phyloP scores from a whole-genome alignment of 2,113 vertebrate species.

The Dissostichus mawsoni region DNA sequence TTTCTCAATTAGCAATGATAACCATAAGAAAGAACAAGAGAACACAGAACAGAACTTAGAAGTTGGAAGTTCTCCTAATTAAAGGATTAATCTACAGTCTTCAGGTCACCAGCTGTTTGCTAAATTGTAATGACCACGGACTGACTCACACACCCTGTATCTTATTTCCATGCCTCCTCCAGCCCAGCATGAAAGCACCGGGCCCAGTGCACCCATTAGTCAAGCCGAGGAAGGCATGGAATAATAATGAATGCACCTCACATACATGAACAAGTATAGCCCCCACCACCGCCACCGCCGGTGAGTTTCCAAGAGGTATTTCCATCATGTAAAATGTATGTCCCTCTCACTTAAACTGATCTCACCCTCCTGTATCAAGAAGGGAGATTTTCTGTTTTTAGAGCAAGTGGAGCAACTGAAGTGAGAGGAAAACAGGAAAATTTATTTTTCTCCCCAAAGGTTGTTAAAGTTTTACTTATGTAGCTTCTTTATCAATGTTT shows the following conservation, averaged over 20 bases:
- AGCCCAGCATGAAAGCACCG: constrained; percentile 49
- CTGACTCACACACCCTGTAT: constrained; percentile 55
- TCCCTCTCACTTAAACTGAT: constrained; percentile 23
- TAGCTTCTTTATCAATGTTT: neutral
- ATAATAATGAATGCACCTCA: constrained; percentile 68
- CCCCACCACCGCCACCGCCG: neutral
- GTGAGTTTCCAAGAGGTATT: constrained; percentile 59
- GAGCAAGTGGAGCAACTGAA: neutral
- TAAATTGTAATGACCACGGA: constrained; percentile 45
- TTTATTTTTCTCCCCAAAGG: neutral
- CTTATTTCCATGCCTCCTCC: constrained; percentile 62
- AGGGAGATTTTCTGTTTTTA: neutral
- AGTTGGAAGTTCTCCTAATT: neutral
- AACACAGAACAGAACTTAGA: neutral
- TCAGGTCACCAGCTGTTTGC: constrained; percentile 41
- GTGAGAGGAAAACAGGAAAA: neutral
- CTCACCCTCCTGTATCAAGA: constrained; percentile 13
- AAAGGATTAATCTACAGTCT: neutral
- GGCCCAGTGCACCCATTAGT: constrained; percentile 67
- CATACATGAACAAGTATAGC: constrained; percentile 55
- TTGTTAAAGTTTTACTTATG: neutral
- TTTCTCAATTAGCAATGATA: neutral
- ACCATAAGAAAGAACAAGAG: neutral
- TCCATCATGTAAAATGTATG: constrained; percentile 68
- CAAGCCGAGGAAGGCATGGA: constrained; percentile 67